Conservation (phyloP, 2,113 vertebrate genomes). For the Sphyrna mokarran region DNA sequence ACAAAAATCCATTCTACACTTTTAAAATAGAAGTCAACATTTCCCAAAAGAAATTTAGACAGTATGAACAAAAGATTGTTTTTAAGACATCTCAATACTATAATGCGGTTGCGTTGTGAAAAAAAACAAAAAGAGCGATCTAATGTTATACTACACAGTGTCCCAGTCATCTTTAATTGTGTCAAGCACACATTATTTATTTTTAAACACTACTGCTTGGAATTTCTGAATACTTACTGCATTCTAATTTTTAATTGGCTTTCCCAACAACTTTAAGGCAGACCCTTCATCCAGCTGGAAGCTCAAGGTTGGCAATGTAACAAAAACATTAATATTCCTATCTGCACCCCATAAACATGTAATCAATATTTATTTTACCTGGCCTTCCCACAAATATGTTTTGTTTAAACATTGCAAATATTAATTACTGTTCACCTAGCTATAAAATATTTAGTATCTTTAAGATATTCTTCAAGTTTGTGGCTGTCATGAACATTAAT, state of each 20-base stretch:
- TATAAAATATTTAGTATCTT: not conserved
- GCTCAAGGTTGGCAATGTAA: not conserved
- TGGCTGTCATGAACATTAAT: not conserved
- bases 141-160: not conserved
- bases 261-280: not conserved
- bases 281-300: not conserved
- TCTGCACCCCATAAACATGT: not conserved
- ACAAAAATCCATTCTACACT: not conserved
- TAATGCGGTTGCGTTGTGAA: not conserved
- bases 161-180: not conserved
- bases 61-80: not conserved
- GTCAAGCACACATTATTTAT: not conserved
- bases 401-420: not conserved
- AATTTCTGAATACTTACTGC: not conserved
- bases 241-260: conserved; percentile 14
- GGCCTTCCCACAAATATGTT: not conserved
- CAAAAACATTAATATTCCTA: not conserved
- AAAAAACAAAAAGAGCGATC: not conserved
- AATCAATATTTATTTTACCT: not conserved
- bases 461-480: not conserved
- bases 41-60: not conserved
- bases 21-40: not conserved
- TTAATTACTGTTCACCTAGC: not conserved
- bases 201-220: not conserved
- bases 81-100: not conserved